These are phyloP conservation scores for Chrosomus eos DNA, from an alignment of 2,797 vertebrate genomes.

Conservation along the genomic window DNA sequence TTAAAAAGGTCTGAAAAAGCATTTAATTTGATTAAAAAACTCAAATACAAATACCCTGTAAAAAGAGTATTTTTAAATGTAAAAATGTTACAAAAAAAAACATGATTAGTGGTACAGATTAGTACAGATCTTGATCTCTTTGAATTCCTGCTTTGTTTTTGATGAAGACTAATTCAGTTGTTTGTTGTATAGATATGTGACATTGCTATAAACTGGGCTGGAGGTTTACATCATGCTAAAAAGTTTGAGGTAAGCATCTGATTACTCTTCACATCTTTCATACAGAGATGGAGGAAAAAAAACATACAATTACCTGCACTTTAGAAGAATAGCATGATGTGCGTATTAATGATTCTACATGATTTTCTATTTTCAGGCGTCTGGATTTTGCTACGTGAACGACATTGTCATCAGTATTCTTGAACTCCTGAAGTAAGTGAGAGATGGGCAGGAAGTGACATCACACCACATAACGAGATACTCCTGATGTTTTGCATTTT, in stretches of 20 bases:
- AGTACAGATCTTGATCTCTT: neutral
- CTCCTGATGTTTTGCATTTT: neutral
- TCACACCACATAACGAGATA: neutral
- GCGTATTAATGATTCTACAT: neutral
- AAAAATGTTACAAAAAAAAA: no score
- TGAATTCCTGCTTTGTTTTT: neutral
- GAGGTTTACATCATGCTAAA: conserved; percentile 96
- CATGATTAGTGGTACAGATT: neutral
- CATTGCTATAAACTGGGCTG: conserved; percentile 98
- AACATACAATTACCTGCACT: neutral
- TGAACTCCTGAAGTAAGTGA: conserved; percentile 93
- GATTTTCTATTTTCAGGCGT: conserved; percentile 80
- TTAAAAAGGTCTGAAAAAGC: neutral
- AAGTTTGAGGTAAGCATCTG: conserved; percentile 90
- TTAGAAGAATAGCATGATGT: neutral
- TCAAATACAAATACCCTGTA: neutral
- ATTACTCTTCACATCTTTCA: neutral
- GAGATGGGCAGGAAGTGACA: neutral
- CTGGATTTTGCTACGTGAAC: conserved; percentile 97
- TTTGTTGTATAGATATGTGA: conserved; percentile 88
- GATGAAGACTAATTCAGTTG: neutral
- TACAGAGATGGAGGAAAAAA: neutral
- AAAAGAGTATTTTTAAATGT: neutral
- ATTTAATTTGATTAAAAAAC: neutral
- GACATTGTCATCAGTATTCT: conserved; percentile 98